A percentile compares a stretch with the other conserved stretches of the same genome.
phyloP scores from a whole-genome alignment of 2,113 vertebrate species.

The Oreochromis spilurus region DNA sequence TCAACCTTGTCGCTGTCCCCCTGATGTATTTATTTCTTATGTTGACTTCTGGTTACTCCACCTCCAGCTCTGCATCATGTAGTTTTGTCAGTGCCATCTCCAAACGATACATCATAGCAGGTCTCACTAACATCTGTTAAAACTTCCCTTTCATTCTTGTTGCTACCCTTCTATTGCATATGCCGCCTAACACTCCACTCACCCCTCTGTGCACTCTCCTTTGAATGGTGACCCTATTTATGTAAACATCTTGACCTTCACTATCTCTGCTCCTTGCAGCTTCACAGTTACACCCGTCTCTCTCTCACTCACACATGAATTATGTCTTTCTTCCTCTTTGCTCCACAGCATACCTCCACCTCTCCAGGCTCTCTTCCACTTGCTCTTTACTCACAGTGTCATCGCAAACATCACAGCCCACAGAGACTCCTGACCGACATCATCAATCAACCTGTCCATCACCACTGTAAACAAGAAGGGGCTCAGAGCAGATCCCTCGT shows the following conservation, averaged over 20 bases:
- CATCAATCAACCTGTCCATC: neutral
- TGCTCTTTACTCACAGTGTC: neutral
- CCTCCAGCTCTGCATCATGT: neutral
- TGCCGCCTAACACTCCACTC: neutral
- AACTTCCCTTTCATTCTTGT: neutral
- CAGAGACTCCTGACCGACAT: neutral
- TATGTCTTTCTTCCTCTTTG: neutral
- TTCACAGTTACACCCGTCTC: neutral
- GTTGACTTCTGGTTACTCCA: neutral
- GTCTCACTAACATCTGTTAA: neutral
- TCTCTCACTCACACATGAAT: neutral
- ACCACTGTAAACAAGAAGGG: neutral
- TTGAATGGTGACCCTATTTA: neutral
- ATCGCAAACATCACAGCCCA: neutral
- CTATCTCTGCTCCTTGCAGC: too few species aligned
- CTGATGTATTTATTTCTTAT: too few species aligned
- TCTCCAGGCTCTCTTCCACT: neutral
- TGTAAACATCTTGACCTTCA: too few species aligned
- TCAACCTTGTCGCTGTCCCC: too few species aligned
- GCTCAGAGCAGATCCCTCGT: neutral
- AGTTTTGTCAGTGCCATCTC: neutral
- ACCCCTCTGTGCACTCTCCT: too few species aligned
- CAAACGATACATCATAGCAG: neutral
- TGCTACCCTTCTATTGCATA: neutral
- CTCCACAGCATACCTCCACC: neutral